A percentile compares a stretch with the other conserved stretches of the same genome.
phyloP scores from a whole-genome alignment of 1,140 invertebrate species.

The Archegozetes longisetosus region DNA sequence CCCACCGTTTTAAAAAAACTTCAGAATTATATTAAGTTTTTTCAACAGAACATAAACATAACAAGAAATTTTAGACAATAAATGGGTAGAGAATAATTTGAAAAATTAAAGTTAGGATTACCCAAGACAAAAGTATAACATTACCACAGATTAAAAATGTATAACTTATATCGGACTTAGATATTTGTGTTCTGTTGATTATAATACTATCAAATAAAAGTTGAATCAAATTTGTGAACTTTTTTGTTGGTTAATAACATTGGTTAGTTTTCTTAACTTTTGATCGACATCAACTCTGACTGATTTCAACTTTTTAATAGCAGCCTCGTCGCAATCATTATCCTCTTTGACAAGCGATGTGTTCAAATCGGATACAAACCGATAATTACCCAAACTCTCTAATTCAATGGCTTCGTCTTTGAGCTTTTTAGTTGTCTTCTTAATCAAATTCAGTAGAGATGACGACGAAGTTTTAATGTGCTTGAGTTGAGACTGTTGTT shows the following conservation, averaged over 20 bases:
- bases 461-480: not conserved
- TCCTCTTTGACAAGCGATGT: not conserved
- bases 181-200: too few relatives aligned
- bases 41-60: too few relatives aligned
- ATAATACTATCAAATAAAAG: too few relatives aligned
- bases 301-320: not conserved
- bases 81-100: too few relatives aligned
- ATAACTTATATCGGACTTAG: too few relatives aligned
- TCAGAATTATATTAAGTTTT: too few relatives aligned
- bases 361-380: not conserved
- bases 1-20: too few relatives aligned
- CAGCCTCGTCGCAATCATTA: not conserved
- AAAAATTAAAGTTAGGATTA: too few relatives aligned
- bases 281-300: constrained; percentile 2
- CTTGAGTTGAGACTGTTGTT: not conserved
- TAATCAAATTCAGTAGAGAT: constrained; percentile 1
- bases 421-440: not conserved
- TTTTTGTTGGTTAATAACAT: not conserved
- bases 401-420: constrained; percentile 1
- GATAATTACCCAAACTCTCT: not conserved
- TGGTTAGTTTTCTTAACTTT: not conserved
- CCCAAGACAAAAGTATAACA: too few relatives aligned
- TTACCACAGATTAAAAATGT: too few relatives aligned
- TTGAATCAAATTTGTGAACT: not conserved
- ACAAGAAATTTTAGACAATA: too few relatives aligned